Base-by-base conservation (phyloP, 2,888 invertebrate genomes). In the Oscheius sp. region DNA sequence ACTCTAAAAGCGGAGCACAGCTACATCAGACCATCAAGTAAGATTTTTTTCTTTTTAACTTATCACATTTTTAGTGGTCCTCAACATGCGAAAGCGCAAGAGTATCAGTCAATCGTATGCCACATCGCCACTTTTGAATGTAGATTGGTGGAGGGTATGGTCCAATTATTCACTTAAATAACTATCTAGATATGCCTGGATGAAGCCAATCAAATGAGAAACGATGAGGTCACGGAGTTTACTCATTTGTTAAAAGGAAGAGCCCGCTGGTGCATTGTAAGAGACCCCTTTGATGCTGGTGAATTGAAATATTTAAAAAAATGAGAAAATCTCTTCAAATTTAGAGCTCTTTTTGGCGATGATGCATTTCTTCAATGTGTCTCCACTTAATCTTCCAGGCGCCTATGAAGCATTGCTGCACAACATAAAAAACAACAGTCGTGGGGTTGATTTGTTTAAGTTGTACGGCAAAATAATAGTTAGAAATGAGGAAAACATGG, bases 141-240 rank as follows among this genome's bases (percentile, higher is more conserved):
- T 93, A 1, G 88, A 91, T 57, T 93, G 92, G 92, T 92, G 92
- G 92, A 89, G 93, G 67, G 89, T 92, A 63, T 91, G 92, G 83
- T 20, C 20, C 42, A 39, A 20, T 37, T 61, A 10, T n/a, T n/a
- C n/a, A n/a, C n/a, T n/a, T n/a, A n/a, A n/a, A n/a, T n/a, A n/a
- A n/a, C 23, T 4, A 46, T 71, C 42, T 52, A 77, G 75, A 66
- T 79, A 4, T 73, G 65, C 86, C 87, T 81, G 29, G 93, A 93
- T 87, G 93, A 93, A 88, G 92, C 92, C n/a, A n/a, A n/a, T n/a
- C n/a, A n/a, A n/a, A n/a, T n/a, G n/a, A n/a, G n/a, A n/a, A n/a
- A n/a, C n/a, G n/a, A n/a, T n/a, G n/a, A n/a, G n/a, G n/a, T n/a
- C n/a, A n/a, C n/a, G n/a, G n/a, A n/a, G n/a, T n/a, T n/a, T n/a